Base-by-base conservation (phyloP, 1,140 invertebrate genomes). In the Polypedilum pembai region DNA sequence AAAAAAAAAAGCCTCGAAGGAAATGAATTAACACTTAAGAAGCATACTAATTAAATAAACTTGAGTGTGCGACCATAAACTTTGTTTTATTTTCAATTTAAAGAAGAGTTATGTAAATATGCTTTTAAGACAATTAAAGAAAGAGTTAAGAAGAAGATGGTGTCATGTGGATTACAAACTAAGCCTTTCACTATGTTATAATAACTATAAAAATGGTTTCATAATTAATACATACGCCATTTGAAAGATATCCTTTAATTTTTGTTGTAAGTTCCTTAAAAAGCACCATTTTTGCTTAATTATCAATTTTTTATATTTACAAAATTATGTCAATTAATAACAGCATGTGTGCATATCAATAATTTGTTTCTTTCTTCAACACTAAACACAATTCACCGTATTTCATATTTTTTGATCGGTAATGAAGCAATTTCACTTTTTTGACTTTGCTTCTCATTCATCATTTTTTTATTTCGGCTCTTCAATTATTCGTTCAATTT, bases 201-300 rank as follows among this genome's bases (percentile, higher is more conserved):
- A 66, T 66, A 69, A 69, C 8, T 5, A 33, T n/a, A 33, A 33
- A 5, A 33, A 33, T 3, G 24, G 24, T 33, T 18, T 18, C 18
- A 21, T 69, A 18, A 69, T 21, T 56, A 18, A 69, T 21, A 69
- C 65, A 8, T 18, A 69, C 65, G 15, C 65, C 20, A 69, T 69
- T 69, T 69, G 65, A 74, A 15, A 82, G 75, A 78, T 81, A 81
- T 80, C 80, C 80, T 77, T 80, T 79, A 72, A 82, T 80, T 75
- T 80, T 79, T 66, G 80, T 78, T 41, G 79, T 79, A 74, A 82
- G 75, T 21, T 69, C 65, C 65, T 69, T 69, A 18, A 69, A 69
- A 77, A 69, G 65, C 65, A 69, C 65, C 65, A 69, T 69, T 10
- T n/a, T 56, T 56, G 45, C 45, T n/a, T 56, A 56, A 56, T 33